These are phyloP conservation scores for Ranitomeya imitator DNA, from an alignment of 2,113 vertebrate species.

Conservation along the genomic window DNA sequence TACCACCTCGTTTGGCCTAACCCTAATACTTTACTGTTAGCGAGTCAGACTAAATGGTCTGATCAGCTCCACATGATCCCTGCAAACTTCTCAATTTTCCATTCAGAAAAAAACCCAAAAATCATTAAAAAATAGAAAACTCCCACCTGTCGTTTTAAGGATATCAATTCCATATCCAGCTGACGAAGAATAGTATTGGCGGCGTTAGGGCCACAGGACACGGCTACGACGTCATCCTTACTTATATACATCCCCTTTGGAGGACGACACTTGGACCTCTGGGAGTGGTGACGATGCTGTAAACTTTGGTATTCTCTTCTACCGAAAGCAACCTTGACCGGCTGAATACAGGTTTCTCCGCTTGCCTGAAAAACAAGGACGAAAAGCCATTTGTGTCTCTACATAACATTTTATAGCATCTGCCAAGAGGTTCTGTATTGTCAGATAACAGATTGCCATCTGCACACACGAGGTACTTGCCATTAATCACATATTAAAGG, in stretches of 20 bases:
- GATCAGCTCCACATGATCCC: no score
- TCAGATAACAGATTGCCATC: no score
- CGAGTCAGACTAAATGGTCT: no score
- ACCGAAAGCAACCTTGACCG: conserved; percentile 88
- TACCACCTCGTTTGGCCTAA: no score
- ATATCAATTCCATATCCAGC: conserved; percentile 97
- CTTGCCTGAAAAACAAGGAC: conserved; percentile 73
- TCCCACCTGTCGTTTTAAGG: conserved; percentile 94
- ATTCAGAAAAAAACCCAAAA: no score
- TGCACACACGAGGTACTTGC: no score
- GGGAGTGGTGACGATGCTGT: conserved; percentile 92
- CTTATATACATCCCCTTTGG: conserved; percentile 98
- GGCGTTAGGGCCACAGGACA: conserved; percentile 91
- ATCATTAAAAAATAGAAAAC: conserved; percentile 60
- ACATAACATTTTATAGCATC: background rate
- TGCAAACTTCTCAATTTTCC: no score
- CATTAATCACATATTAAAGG: no score
- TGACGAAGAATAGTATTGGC: conserved; percentile 93
- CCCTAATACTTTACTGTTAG: no score
- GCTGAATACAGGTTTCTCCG: conserved; percentile 78
- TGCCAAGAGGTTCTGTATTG: no score
- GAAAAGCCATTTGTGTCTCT: no score
- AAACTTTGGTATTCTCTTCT: conserved; percentile 94
- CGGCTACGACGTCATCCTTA: conserved; percentile 94
- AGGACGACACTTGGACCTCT: conserved; percentile 92